Conservation (phyloP, 2,113 vertebrate genomes). For the Taurulus bubalis region DNA sequence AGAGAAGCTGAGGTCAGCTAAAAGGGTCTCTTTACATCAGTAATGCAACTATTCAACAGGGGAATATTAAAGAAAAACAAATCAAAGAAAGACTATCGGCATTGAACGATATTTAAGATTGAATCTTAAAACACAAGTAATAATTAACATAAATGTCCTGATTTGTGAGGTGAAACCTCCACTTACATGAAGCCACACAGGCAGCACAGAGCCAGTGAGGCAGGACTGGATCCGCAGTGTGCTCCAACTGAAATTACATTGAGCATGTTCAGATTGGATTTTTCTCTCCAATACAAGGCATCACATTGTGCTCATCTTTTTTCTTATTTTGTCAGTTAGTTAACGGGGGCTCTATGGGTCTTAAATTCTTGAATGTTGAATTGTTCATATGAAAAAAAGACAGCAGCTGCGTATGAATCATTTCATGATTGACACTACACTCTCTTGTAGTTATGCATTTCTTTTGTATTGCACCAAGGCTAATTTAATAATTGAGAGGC, state of each 20-base stretch:
- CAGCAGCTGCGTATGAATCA: not conserved
- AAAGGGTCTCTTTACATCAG: slow-evolving; percentile 15
- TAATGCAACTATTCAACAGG: slow-evolving; percentile 33
- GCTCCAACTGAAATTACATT: slow-evolving; percentile 51
- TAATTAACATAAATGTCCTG: slow-evolving; percentile 46
- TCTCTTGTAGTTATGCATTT: not conserved
- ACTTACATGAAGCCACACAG: slow-evolving; percentile 37
- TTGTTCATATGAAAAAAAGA: not conserved
- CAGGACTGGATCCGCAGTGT: slow-evolving; percentile 53
- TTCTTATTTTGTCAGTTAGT: not conserved
- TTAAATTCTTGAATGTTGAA: not conserved
- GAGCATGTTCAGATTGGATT: slow-evolving; percentile 7
- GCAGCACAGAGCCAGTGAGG: slow-evolving; percentile 26
- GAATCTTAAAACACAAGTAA: slow-evolving; percentile 56
- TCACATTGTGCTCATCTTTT: not conserved
- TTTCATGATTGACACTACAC: not conserved
- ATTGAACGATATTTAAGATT: slow-evolving; percentile 49
- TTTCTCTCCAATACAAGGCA: not conserved
- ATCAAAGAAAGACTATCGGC: slow-evolving; percentile 32
- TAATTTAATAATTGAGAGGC: not conserved
- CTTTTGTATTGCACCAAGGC: not conserved
- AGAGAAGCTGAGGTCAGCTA: not conserved
- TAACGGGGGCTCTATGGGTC: not conserved
- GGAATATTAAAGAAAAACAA: slow-evolving; percentile 31
- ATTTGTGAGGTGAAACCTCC: slow-evolving; percentile 39